These are phyloP conservation scores for Mus spicilegus DNA, from an alignment of 2,113 vertebrate species.

Conservation along the genomic window DNA sequence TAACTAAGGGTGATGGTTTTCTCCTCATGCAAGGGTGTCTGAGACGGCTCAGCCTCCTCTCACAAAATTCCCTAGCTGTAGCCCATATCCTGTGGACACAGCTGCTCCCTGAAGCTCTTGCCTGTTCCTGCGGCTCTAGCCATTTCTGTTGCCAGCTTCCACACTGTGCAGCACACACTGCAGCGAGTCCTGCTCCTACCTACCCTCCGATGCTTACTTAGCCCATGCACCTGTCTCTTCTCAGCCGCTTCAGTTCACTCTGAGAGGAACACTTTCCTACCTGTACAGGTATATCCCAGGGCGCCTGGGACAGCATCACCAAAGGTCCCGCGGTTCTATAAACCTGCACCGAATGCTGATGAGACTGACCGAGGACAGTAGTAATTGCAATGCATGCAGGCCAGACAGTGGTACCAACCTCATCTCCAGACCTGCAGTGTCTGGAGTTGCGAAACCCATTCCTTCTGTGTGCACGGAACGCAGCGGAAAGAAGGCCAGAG, in stretches of 20 bases:
- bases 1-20: neutral
- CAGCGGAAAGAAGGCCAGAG: neutral
- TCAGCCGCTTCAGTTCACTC: neutral
- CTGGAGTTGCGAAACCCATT: neutral
- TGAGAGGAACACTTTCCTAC: neutral
- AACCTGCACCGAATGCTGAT: neutral
- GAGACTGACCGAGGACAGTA: neutral
- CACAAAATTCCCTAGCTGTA: rapidly evolving
- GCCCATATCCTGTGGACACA: neutral
- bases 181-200: neutral
- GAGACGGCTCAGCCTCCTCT: neutral
- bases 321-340: neutral
- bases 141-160: neutral
- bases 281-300: neutral
- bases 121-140: rapidly evolving
- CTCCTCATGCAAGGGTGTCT: neutral
- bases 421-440: neutral
- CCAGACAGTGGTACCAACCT: neutral
- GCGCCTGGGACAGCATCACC: neutral
- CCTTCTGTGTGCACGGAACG: neutral
- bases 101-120: neutral
- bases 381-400: neutral
- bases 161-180: neutral
- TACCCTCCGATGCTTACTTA: neutral
- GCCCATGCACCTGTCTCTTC: neutral